Evolutionary conservation across 2,113 vertebrate species (phyloP), one percentile per base, ranked within the genome.

Genomic region (Ochotona curzoniae): DNA sequence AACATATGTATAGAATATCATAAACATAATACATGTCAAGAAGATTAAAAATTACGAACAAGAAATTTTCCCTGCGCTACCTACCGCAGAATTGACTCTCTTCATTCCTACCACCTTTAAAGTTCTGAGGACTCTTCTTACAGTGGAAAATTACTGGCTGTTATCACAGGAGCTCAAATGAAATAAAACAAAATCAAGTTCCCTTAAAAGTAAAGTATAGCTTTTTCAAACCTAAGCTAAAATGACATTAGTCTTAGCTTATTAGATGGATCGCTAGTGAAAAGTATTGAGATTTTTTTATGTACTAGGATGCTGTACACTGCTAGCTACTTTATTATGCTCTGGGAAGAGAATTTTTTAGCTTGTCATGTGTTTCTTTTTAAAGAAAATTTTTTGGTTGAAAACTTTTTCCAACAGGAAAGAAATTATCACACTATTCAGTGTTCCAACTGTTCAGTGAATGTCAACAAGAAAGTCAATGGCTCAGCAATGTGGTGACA

Each of bases 401-500:
- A 86, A 87, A 66, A n/a, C 13, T 74, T 89, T 92, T 87, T 90
- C 83, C 8, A 80, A 95, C 83, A 95, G 35, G 89, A 95, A 95
- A 87, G 44, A 88, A 90, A 95, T 74, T 70, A 88, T 96, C 89
- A 90, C 69, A 85, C 54, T 60, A 32, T 87, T 87, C 71, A 80
- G 21, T 44, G 44, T 66, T 95, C 85, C 76, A 86, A 15, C 23
- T 79, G n/a, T 93, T 93, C 44, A 91, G 91, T 61, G 81, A 95
- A 80, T 83, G 78, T 93, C 89, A 93, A 76, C 30, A 80, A 80
- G 87, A 60, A 83, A 90, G 44, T 93, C 79, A 88, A 76, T 73
- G 25, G 30, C 69, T 97, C 81, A 94, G 76, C 17, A 86, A 91
- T 12, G 4, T 66, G 81, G 12, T 49, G 66, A 38, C 87, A 92